phyloP scores from a whole-genome alignment of 2,113 vertebrate species.

The Archocentrus centrarchus region DNA sequence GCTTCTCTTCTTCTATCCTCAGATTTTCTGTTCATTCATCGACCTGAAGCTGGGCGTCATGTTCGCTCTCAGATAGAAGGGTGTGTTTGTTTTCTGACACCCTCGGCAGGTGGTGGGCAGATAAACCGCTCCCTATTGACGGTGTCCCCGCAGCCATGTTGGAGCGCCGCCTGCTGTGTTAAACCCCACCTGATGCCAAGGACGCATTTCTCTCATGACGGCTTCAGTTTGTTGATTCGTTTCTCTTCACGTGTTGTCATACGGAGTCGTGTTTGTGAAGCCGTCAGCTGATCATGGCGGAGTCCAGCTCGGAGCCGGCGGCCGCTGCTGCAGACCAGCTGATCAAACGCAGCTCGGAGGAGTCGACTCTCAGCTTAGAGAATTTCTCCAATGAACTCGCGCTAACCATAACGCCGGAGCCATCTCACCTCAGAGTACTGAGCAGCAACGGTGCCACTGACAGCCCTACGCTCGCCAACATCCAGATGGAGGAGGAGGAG shows the following conservation, averaged over 20 bases:
- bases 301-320: slow-evolving; percentile 18
- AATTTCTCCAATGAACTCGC: slow-evolving; percentile 18
- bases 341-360: background rate
- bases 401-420: background rate
- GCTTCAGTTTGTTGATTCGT: background rate
- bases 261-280: background rate
- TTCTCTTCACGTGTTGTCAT: background rate
- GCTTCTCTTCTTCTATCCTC: background rate
- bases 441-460: background rate
- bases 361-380: background rate
- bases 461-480: background rate
- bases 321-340: background rate
- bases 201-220: background rate
- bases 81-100: slow-evolving; percentile 1
- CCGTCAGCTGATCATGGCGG: slow-evolving; percentile 54
- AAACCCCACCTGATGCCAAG: background rate
- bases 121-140: background rate
- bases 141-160: slow-evolving; percentile 25
- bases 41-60: background rate
- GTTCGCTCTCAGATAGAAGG: background rate
- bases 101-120: background rate
- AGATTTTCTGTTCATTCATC: background rate
- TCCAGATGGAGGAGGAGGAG: slow-evolving; percentile 9
- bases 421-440: background rate
- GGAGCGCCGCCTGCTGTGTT: background rate